Base-by-base conservation (phyloP, 1,140 invertebrate species). In the Vollenhovia emeryi region DNA sequence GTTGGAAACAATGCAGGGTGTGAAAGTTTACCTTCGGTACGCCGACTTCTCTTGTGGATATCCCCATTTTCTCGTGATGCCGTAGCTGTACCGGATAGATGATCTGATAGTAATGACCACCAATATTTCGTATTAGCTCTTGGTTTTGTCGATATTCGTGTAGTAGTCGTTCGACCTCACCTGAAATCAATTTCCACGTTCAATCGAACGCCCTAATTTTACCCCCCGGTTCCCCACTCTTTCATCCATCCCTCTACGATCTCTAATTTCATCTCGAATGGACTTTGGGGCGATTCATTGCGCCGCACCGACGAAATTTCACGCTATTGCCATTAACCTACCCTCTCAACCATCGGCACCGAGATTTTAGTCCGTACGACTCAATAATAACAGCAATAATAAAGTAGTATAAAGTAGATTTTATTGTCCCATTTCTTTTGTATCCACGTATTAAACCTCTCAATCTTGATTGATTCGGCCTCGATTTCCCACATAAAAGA, bases 1-100 rank as follows among this genome's bases (percentile, higher is more conserved):
- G 11, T 4, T 48, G 18, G 50, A 50, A 36, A 33, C 1, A n/a
- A 71, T 13, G 48, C 79, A 82, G 30, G 0, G 1, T 24, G 6
- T n/a, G 8, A 66, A 66, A 52, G 52, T 43, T 96, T 96, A 98
- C 97, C 97, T 98, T 98, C 91, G 97, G 96, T 92, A 96, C 96
- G 94, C 97, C 97, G 93, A 97, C 97, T 96, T 98, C 98, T 93
- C 97, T 96, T 82, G 98, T 98, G 88, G 97, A 98, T 93, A 99
- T 98, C 92, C 98, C 98, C 97, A 98, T 98, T 96, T 98, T 98
- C 95, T 98, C 98, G 96, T 98, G 98, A 95, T 98, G 97, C 83
- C 98, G 97, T 93, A 98, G 96, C 96, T 99, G 98, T 89, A 98
- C 98, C 80, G 98, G 98, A 96, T 98, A 99, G 91, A 98, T 98